Evolutionary conservation across 2,888 invertebrate species (phyloP).

Genomic region (Chromoteleia sp.): DNA sequence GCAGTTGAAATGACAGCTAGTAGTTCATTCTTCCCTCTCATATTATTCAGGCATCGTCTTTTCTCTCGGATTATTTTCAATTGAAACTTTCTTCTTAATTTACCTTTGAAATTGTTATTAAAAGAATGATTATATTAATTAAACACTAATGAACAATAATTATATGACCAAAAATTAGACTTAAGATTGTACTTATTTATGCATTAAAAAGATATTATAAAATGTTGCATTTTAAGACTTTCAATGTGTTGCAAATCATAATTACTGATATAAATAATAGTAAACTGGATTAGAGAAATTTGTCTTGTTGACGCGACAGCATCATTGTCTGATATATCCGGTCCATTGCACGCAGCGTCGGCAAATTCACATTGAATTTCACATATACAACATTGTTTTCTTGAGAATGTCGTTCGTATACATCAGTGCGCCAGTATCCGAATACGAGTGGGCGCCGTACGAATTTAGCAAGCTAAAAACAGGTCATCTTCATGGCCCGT

Average conservation of each 20-base stretch:
- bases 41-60: slow-evolving; percentile 10
- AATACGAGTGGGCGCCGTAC: slow-evolving; percentile 81
- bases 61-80: not conserved
- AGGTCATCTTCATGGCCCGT: slow-evolving; percentile 79
- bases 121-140: no score
- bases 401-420: slow-evolving; percentile 62
- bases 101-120: no score
- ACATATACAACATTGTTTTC: slow-evolving; percentile 67
- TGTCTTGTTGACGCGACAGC: slow-evolving; percentile 33
- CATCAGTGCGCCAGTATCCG: slow-evolving; percentile 71
- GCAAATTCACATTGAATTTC: slow-evolving; percentile 59
- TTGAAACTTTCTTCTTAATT: not conserved
- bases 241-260: no score
- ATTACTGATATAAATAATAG: no score
- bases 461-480: slow-evolving; percentile 82
- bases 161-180: no score
- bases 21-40: slow-evolving; percentile 37
- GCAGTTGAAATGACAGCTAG: slow-evolving; percentile 34
- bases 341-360: slow-evolving; percentile 61
- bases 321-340: slow-evolving; percentile 51
- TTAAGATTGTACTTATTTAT: no score
- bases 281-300: slow-evolving; percentile 39
- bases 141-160: no score
- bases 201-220: no score
- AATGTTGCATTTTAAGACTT: no score